Percentiles rank a stretch among this genome's conserved stretches.
These are phyloP conservation scores for Caenorhabditis becei DNA, from an alignment of 2,888 invertebrate species.

Conservation along the genomic window DNA sequence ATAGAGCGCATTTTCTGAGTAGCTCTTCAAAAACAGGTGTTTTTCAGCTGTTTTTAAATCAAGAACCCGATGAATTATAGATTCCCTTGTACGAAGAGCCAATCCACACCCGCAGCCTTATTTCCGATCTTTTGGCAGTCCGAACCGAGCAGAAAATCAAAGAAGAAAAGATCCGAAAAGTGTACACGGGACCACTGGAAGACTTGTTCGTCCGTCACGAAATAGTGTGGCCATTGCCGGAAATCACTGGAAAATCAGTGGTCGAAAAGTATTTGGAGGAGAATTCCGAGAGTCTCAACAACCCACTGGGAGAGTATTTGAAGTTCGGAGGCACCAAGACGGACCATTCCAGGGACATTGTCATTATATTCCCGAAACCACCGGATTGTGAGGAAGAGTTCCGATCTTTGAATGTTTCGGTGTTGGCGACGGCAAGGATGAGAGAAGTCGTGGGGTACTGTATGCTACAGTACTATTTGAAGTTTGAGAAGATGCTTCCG, in stretches of 20 bases:
- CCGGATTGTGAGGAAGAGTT: conserved; percentile 20
- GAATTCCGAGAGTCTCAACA: conserved; percentile 46
- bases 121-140: conserved; percentile 43
- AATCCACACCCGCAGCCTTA: conserved; percentile 41
- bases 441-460: conserved; percentile 62
- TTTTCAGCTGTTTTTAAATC: background rate
- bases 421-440: conserved; percentile 52
- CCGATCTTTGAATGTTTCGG: conserved; percentile 39
- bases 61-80: conserved; percentile 39
- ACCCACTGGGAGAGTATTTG: conserved; percentile 54
- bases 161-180: conserved; percentile 45
- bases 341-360: conserved; percentile 44
- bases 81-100: conserved; percentile 66
- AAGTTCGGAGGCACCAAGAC: conserved; percentile 48
- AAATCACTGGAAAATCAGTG: conserved; percentile 35
- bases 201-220: conserved; percentile 49
- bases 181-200: conserved; percentile 43
- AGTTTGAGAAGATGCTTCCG: conserved; percentile 38
- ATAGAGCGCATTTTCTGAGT: too few relatives aligned
- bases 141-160: conserved; percentile 49
- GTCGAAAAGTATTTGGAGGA: conserved; percentile 49
- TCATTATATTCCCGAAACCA: conserved; percentile 52
- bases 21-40: too few relatives aligned
- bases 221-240: conserved; percentile 24
- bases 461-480: conserved; percentile 45